These are phyloP conservation scores for Falco biarmicus DNA, from an alignment of 2,797 vertebrate species.

Conservation along the genomic window DNA sequence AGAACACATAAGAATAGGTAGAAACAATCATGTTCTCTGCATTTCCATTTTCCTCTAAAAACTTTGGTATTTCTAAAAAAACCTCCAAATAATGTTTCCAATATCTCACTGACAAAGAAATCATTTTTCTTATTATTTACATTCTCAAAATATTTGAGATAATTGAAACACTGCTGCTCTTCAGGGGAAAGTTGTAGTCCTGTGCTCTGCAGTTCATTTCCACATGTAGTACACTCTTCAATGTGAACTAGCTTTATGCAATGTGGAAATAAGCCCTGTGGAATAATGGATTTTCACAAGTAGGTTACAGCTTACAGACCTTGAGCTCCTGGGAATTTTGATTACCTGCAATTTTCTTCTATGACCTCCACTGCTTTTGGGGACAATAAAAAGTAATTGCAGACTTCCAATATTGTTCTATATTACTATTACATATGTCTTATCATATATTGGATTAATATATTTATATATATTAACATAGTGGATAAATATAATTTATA, in stretches of 20 bases:
- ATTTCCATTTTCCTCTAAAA: slow-evolving; percentile 30
- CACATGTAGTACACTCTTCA: background rate
- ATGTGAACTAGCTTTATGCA: background rate
- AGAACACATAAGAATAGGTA: background rate
- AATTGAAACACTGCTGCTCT: background rate
- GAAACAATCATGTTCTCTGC: background rate
- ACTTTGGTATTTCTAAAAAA: background rate
- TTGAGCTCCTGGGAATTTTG: background rate
- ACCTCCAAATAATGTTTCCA: background rate
- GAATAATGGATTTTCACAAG: background rate
- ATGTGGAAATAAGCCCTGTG: background rate
- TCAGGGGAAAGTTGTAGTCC: background rate
- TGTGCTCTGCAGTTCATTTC: background rate
- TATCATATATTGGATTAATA: background rate
- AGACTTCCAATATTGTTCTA: background rate
- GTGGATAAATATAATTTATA: background rate
- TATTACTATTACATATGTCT: background rate
- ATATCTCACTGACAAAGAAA: background rate
- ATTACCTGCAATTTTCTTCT: slow-evolving; percentile 11
- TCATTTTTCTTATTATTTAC: slow-evolving; percentile 25
- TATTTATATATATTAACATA: background rate
- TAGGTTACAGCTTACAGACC: background rate
- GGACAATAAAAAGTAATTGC: background rate
- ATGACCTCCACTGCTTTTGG: background rate
- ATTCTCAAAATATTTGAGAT: slow-evolving; percentile 20